Conservation (phyloP, 2,113 vertebrate species). For the Thryonomys swinderianus region DNA sequence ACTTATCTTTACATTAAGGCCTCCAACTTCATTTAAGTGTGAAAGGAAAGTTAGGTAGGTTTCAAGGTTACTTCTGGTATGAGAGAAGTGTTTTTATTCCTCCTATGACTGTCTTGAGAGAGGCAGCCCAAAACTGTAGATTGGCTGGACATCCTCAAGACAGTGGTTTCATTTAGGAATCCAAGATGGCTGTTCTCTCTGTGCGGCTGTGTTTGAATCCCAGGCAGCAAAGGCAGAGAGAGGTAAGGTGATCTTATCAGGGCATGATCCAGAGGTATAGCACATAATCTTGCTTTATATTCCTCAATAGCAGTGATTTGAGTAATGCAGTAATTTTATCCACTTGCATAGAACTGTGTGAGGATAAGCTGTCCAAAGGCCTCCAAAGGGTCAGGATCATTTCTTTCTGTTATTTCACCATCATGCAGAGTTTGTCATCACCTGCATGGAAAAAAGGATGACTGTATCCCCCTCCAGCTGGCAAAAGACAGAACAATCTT, state of each 20-base stretch:
- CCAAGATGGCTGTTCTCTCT: not conserved
- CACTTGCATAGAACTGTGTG: not conserved
- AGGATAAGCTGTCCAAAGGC: not conserved
- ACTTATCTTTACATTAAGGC: not conserved
- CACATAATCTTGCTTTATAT: not conserved
- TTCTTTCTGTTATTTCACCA: not conserved
- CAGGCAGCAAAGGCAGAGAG: not conserved
- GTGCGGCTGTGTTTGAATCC: not conserved
- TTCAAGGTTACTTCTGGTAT: not conserved
- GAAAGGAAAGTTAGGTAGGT: slow-evolving; percentile 10
- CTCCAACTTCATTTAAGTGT: not conserved
- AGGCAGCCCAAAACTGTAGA: not conserved
- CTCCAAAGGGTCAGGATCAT: not conserved
- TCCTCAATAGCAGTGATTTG: not conserved
- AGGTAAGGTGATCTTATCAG: not conserved
- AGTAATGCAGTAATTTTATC: not conserved
- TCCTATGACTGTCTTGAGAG: not conserved
- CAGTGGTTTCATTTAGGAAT: not conserved
- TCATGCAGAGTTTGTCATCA: not conserved
- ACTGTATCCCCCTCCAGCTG: not conserved
- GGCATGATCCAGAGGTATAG: not conserved
- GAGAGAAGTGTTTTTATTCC: not conserved
- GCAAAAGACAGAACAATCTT: not conserved
- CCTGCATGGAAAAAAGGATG: not conserved
- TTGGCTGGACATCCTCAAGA: not conserved